phyloP scores from a whole-genome alignment of 2,113 vertebrate genomes.

The Corythornis madagascariensis region DNA sequence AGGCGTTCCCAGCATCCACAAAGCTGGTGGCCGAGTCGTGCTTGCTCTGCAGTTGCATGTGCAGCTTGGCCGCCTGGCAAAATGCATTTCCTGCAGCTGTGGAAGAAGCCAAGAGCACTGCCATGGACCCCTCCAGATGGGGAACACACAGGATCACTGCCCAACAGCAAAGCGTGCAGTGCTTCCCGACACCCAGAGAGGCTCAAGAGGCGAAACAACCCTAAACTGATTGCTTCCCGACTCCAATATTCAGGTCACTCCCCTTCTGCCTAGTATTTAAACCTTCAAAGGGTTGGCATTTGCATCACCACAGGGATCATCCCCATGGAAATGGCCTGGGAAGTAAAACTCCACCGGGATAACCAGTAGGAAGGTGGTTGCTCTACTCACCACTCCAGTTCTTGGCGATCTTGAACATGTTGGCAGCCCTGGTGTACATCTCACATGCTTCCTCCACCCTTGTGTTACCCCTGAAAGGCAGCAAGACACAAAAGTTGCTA shows the following conservation, averaged over 20 bases:
- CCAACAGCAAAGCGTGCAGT: fast-evolving
- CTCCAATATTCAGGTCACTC: neutral
- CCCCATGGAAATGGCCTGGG: neutral
- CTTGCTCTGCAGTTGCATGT: constrained; percentile 98
- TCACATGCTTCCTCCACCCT: constrained; percentile 97
- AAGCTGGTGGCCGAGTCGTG: constrained; percentile 95
- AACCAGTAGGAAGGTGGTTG: fast-evolving
- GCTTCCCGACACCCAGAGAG: fast-evolving
- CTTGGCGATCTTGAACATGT: constrained; percentile 99
- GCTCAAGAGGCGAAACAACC: neutral
- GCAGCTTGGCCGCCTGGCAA: constrained; percentile 93
- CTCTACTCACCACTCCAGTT: constrained; percentile 91
- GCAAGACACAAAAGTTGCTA: neutral
- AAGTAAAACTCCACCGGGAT: neutral
- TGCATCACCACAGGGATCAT: neutral
- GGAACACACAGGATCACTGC: fast-evolving
- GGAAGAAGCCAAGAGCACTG: neutral
- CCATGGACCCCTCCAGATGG: fast-evolving
- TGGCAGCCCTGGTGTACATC: constrained; percentile 97
- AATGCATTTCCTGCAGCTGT: constrained; percentile 92
- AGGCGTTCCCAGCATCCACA: constrained; percentile 95
- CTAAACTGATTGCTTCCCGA: neutral
- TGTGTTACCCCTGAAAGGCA: constrained; percentile 85
- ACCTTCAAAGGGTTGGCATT: neutral
- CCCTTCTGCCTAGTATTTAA: neutral